Evolutionary conservation across 2,797 vertebrate species (phyloP).

Genomic region (Meda fulgida): DNA sequence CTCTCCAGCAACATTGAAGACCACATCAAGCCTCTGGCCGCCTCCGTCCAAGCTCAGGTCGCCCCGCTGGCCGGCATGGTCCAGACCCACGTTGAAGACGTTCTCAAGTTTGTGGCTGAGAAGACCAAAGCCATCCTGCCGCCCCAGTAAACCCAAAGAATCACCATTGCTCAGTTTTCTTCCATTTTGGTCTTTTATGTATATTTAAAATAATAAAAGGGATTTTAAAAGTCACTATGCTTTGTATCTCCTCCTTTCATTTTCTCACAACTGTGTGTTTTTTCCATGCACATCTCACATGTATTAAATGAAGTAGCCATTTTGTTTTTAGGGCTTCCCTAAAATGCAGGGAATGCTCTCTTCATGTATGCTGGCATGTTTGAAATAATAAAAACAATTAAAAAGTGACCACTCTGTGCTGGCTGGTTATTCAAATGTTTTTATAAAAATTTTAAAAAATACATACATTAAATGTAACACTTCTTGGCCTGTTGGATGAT

Average conservation of each 20-base stretch:
- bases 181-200: neutral
- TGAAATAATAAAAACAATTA: slow-evolving; percentile 2
- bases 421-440: neutral
- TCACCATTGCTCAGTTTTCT: neutral
- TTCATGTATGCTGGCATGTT: neutral
- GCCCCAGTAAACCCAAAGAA: slow-evolving; percentile 61
- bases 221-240: slow-evolving; percentile 30
- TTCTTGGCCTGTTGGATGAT: neutral
- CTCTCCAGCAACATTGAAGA: slow-evolving; percentile 62
- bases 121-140: slow-evolving; percentile 69
- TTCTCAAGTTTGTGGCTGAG: slow-evolving; percentile 68
- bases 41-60: slow-evolving; percentile 60
- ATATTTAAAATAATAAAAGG: slow-evolving; percentile 27
- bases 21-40: slow-evolving; percentile 66
- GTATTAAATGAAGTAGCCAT: neutral
- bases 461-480: neutral
- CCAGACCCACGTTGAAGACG: slow-evolving; percentile 60
- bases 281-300: neutral
- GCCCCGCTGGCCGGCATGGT: slow-evolving; percentile 52
- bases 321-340: neutral
- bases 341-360: neutral
- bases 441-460: no score
- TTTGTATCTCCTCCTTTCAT: neutral
- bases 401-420: neutral
- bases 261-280: neutral